These are phyloP conservation scores for Dinomys branickii DNA, from an alignment of 2,113 vertebrate genomes.

Conservation along the genomic window DNA sequence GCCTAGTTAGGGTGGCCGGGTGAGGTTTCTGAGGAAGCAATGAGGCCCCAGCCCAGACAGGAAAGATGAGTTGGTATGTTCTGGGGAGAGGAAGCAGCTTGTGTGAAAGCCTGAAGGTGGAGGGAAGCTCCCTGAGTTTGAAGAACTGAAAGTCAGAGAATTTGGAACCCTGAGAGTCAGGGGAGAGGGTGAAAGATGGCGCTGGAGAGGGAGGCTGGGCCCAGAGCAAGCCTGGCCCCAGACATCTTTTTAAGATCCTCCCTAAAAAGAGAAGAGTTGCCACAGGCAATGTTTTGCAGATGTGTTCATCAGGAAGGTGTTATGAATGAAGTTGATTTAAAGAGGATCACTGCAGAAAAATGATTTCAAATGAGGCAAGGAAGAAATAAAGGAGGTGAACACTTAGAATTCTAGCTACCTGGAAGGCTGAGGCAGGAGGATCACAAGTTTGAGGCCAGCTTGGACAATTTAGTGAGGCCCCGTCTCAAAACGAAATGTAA, in stretches of 20 bases:
- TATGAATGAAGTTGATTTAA: not conserved
- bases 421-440: not conserved
- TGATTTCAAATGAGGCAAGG: not conserved
- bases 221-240: not conserved
- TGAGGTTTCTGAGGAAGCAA: slow-evolving; percentile 66
- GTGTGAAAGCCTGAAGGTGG: slow-evolving; percentile 61
- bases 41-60: not conserved
- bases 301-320: not conserved
- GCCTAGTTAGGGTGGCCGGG: not conserved
- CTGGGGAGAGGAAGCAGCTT: slow-evolving; percentile 74
- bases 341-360: slow-evolving; percentile 32
- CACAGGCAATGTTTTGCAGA: not conserved
- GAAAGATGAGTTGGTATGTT: slow-evolving; percentile 63
- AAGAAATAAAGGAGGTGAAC: not conserved
- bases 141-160: slow-evolving; percentile 74
- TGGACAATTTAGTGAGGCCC: not conserved
- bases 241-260: not conserved
- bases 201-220: not conserved
- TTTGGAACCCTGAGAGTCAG: slow-evolving; percentile 33
- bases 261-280: not conserved
- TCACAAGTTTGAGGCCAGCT: not conserved
- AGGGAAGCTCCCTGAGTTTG: slow-evolving; percentile 66
- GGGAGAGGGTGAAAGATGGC: not conserved
- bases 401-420: not conserved
- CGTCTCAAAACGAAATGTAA: not conserved